Percentiles rank a stretch among this genome's conserved stretches.
These are phyloP conservation scores for Margarornis squamiger DNA, from an alignment of 2,797 vertebrate species.

Conservation along the genomic window DNA sequence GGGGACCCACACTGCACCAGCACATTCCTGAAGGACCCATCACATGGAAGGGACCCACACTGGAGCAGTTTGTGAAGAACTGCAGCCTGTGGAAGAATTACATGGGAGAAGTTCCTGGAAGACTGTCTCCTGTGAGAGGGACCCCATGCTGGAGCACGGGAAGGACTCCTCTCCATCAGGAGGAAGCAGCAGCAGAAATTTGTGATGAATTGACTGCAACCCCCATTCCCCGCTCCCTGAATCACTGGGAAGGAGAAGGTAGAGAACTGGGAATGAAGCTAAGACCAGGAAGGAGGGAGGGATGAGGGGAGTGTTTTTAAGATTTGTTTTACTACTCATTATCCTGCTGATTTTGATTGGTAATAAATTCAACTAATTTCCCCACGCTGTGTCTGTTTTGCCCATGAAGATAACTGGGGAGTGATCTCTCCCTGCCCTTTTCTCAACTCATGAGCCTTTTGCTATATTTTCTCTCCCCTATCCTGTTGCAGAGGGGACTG, in stretches of 20 bases:
- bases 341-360: neutral
- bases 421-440: neutral
- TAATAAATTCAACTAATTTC: neutral
- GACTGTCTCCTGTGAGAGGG: neutral
- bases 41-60: accelerated
- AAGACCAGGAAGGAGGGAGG: neutral
- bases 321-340: neutral
- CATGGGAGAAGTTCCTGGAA: neutral
- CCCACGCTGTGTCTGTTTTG: neutral
- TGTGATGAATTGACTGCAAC: neutral
- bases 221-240: neutral
- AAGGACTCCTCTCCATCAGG: neutral
- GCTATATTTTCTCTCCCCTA: neutral
- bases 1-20: neutral
- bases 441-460: neutral
- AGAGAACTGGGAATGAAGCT: neutral
- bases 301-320: neutral
- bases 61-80: neutral
- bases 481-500: neutral
- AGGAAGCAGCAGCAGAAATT: neutral
- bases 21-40: neutral
- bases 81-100: neutral
- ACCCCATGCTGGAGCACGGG: accelerated
- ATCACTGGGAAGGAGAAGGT: neutral
- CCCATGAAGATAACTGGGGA: neutral